Evolutionary conservation across 2,797 vertebrate genomes (phyloP).

Genomic region (Acomys russatus): DNA sequence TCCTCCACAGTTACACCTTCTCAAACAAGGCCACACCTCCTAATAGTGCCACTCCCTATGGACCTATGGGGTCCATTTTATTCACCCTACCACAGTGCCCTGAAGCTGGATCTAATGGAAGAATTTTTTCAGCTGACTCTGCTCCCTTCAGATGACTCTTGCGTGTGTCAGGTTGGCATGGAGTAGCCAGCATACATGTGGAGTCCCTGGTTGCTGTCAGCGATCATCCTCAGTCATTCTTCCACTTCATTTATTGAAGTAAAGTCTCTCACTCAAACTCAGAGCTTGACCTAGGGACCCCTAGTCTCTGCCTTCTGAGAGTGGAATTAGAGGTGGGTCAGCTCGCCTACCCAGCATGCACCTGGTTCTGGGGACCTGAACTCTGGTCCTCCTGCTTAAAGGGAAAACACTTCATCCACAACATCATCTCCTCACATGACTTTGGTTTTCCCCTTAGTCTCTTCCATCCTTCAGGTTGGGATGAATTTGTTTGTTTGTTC

Average conservation of each 20-base stretch:
- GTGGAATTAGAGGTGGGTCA: background rate
- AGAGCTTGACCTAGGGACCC: background rate
- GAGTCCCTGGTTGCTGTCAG: background rate
- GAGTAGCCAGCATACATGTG: background rate
- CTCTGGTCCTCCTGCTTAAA: background rate
- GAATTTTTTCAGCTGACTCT: background rate
- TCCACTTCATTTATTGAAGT: background rate
- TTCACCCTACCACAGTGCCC: background rate
- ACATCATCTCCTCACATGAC: background rate
- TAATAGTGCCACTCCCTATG: background rate
- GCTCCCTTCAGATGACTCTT: background rate
- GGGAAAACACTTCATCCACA: background rate
- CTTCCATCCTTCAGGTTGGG: background rate
- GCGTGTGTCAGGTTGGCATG: background rate
- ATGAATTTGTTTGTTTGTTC: background rate
- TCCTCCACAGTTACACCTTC: background rate
- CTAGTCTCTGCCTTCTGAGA: background rate
- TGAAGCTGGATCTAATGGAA: background rate
- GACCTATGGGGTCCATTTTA: background rate
- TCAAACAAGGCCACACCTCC: background rate
- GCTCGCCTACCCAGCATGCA: background rate
- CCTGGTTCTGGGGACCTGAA: background rate
- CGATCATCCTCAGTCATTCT: background rate
- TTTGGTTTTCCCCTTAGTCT: background rate
- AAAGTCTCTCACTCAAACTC: background rate